These are phyloP conservation scores for Conger conger DNA, from an alignment of 2,113 vertebrate genomes.

Conservation along the genomic window DNA sequence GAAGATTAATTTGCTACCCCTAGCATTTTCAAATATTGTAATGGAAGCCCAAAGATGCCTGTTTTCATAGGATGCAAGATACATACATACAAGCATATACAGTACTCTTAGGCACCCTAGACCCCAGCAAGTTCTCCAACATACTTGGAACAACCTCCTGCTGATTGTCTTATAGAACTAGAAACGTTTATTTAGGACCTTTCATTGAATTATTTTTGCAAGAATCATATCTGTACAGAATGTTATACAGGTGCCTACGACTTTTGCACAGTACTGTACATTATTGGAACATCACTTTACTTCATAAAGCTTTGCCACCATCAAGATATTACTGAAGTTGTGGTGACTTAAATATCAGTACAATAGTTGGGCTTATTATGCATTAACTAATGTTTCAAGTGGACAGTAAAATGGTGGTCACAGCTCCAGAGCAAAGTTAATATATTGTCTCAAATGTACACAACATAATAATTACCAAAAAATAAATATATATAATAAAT, in stretches of 20 bases:
- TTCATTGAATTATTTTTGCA: no score
- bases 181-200: no score
- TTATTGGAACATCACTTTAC: no score
- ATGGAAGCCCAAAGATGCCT: not conserved
- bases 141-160: no score
- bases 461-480: not conserved
- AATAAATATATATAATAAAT: not conserved
- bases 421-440: not conserved
- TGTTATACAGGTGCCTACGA: no score
- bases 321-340: not conserved
- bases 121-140: no score
- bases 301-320: not conserved
- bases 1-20: not conserved
- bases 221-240: no score
- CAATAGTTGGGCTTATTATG: not conserved
- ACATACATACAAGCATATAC: no score
- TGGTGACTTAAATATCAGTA: not conserved
- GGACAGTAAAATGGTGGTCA: not conserved
- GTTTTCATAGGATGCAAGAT: not conserved
- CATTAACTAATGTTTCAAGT: not conserved
- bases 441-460: not conserved
- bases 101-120: no score
- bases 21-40: not conserved
- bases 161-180: no score
- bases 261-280: no score